phyloP scores from a whole-genome alignment of 2,888 invertebrate genomes.

The Rhynchonema sp. region DNA sequence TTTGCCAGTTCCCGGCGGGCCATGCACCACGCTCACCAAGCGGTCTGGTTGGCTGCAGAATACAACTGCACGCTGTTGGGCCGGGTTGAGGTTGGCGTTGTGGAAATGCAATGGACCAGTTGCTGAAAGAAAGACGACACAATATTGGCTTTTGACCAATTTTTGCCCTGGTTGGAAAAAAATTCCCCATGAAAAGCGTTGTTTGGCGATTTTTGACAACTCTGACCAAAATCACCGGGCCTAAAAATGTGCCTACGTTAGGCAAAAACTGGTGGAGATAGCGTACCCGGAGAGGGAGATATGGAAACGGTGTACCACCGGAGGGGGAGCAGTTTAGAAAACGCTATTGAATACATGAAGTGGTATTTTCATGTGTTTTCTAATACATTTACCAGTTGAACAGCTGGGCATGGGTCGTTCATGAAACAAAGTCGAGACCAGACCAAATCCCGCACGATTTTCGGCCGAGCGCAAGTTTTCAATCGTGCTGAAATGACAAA shows the following conservation, averaged over 20 bases:
- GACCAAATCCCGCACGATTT: neutral
- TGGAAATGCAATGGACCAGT: constrained; percentile 10
- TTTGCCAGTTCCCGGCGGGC: constrained; percentile 41
- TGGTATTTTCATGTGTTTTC: no score
- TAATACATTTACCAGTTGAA: no score
- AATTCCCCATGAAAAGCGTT: no score
- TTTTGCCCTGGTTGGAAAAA: neutral
- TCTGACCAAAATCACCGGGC: neutral
- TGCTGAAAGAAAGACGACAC: neutral
- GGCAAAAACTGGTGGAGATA: no score
- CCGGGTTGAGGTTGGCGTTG: constrained; percentile 29
- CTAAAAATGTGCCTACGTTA: neutral
- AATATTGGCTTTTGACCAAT: neutral
- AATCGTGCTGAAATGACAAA: neutral
- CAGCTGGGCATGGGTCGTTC: no score
- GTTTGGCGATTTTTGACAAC: no score
- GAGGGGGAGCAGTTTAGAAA: no score
- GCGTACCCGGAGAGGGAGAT: no score
- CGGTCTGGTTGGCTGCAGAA: constrained; percentile 34
- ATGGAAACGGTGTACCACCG: no score
- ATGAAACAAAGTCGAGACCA: neutral
- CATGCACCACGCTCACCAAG: constrained; percentile 39
- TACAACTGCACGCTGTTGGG: constrained; percentile 36
- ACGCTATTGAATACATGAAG: no score
- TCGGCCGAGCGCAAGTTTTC: neutral